phyloP scores from a whole-genome alignment of 2,797 vertebrate genomes.

The Chrosomus eos region DNA sequence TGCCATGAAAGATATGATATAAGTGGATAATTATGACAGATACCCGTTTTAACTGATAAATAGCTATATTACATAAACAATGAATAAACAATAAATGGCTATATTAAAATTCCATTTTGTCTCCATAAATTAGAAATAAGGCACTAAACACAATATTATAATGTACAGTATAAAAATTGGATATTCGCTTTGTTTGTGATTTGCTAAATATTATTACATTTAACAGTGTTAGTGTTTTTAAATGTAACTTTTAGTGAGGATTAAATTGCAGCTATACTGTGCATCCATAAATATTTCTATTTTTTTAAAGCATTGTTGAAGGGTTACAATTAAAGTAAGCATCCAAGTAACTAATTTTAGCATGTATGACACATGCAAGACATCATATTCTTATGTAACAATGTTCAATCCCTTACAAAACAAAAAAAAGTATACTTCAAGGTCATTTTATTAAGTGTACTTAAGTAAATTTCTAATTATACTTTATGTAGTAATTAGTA shows the following conservation, averaged over 20 bases:
- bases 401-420: neutral
- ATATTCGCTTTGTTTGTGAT: neutral
- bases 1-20: neutral
- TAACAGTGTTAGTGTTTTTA: neutral
- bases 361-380: neutral
- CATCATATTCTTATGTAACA: neutral
- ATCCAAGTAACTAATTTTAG: neutral
- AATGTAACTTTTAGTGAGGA: neutral
- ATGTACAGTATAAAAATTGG: too few species aligned
- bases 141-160: neutral
- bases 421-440: too few species aligned
- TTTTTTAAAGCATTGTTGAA: neutral
- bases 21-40: neutral
- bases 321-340: neutral
- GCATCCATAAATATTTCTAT: neutral
- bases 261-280: neutral
- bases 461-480: too few species aligned
- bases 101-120: neutral
- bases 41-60: neutral
- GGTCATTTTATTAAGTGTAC: too few species aligned
- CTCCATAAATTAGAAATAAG: neutral
- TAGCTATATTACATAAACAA: too few species aligned
- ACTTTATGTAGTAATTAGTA: too few species aligned
- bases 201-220: neutral
- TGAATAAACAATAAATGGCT: neutral